Percentiles rank a stretch among this genome's conserved stretches.
Conservation (phyloP, 2,797 vertebrate genomes). For the Cirrhinus mrigala region DNA sequence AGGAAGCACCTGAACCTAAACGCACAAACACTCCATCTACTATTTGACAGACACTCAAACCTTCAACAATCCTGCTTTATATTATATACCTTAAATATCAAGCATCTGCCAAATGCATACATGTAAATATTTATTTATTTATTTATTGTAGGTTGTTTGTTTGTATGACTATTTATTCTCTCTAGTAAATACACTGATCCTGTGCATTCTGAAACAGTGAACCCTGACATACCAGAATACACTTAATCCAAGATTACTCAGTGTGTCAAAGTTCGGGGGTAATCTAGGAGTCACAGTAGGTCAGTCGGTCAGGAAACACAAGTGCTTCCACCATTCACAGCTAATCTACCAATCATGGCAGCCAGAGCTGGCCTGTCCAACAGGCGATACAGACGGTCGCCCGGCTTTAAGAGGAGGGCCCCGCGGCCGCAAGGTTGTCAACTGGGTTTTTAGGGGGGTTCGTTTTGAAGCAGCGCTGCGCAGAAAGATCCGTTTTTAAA, state of each 20-base stretch:
- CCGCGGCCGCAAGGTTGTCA: no score
- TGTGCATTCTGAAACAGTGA: background rate
- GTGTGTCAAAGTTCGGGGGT: constrained; percentile 11
- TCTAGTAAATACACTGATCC: background rate
- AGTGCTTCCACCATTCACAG: background rate
- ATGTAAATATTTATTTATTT: background rate
- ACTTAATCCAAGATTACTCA: constrained; percentile 38
- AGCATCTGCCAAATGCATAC: background rate
- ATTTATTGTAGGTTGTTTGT: background rate
- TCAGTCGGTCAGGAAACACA: constrained; percentile 20
- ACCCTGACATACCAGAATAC: background rate
- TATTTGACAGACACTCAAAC: constrained; percentile 8
- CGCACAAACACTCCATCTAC: constrained; percentile 31
- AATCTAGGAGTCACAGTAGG: constrained; percentile 12
- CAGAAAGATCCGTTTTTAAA: no score
- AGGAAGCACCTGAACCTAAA: constrained; percentile 41
- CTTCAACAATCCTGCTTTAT: constrained; percentile 8
- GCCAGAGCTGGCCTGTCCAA: no score
- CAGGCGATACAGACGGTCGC: no score
- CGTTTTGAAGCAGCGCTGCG: no score
- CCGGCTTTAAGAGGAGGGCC: no score
- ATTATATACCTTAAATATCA: background rate
- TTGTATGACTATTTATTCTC: background rate
- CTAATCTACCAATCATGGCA: constrained; percentile 8
- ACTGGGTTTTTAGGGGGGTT: no score